These are phyloP conservation scores for Syngnathus scovelli DNA, from an alignment of 2,113 vertebrate genomes.

Conservation along the genomic window DNA sequence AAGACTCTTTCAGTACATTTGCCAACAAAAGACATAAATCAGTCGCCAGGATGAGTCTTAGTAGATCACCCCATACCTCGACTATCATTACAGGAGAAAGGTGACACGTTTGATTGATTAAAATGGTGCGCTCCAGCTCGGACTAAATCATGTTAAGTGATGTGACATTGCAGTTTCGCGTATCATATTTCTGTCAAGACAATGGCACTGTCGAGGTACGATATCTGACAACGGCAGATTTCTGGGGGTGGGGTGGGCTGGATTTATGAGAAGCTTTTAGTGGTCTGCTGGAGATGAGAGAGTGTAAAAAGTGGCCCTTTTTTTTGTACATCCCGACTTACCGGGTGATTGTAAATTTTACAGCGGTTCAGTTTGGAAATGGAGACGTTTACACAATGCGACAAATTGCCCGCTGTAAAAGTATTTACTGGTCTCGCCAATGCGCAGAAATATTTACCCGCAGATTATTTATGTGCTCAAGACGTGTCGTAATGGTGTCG, in stretches of 20 bases:
- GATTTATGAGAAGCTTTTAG: slow-evolving; percentile 92
- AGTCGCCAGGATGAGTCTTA: slow-evolving; percentile 78
- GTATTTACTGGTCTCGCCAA: slow-evolving; percentile 85
- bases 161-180: slow-evolving; percentile 94
- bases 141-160: slow-evolving; percentile 96
- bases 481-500: slow-evolving; percentile 42
- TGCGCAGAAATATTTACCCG: slow-evolving; percentile 77
- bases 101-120: slow-evolving; percentile 96
- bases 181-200: slow-evolving; percentile 97
- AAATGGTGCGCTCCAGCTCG: slow-evolving; percentile 84
- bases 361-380: slow-evolving; percentile 80
- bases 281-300: slow-evolving; percentile 72
- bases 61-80: slow-evolving; percentile 86
- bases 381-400: slow-evolving; percentile 85
- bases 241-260: slow-evolving; percentile 65
- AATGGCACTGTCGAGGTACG: slow-evolving; percentile 87
- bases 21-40: slow-evolving; percentile 79
- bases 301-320: slow-evolving; percentile 83
- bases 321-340: slow-evolving; percentile 87
- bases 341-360: slow-evolving; percentile 90
- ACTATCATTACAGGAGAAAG: slow-evolving; percentile 87
- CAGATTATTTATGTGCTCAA: slow-evolving; percentile 74
- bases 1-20: slow-evolving; percentile 70
- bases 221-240: slow-evolving; percentile 90
- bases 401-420: slow-evolving; percentile 88